Evolutionary conservation across 2,797 vertebrate genomes (phyloP).

Genomic region (Brotogeris chrysoptera): DNA sequence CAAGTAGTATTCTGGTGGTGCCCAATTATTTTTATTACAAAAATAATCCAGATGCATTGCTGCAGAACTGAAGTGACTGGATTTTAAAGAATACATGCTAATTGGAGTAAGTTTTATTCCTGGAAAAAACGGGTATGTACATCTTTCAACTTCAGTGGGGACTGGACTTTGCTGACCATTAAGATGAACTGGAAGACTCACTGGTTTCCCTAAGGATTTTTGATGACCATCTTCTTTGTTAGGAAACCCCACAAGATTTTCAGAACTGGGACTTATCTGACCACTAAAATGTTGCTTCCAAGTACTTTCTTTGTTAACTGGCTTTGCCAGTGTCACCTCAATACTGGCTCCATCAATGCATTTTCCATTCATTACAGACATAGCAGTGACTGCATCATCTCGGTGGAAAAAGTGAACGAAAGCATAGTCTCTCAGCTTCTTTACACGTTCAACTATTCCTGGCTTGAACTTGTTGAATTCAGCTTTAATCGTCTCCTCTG

Average conservation of each 20-base stretch:
- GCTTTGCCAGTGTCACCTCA: conserved; percentile 90
- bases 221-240: conserved; percentile 78
- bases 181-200: conserved; percentile 69
- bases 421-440: conserved; percentile 92
- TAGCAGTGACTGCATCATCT: conserved; percentile 87
- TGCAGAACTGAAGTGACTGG: conserved; percentile 87
- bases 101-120: conserved; percentile 84
- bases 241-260: conserved; percentile 73
- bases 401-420: conserved; percentile 91
- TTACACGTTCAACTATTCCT: conserved; percentile 90
- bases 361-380: conserved; percentile 87
- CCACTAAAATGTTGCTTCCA: conserved; percentile 75
- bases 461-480: conserved; percentile 90
- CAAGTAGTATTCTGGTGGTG: conserved; percentile 88
- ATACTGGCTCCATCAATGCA: conserved; percentile 87
- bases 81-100: conserved; percentile 86
- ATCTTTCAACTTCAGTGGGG: conserved; percentile 75
- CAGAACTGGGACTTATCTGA: conserved; percentile 72
- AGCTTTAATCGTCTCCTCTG: conserved; percentile 86
- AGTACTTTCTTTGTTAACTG: conserved; percentile 80
- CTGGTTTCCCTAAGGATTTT: conserved; percentile 68
- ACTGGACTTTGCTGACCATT: conserved; percentile 76
- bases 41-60: conserved; percentile 89
- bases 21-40: conserved; percentile 88
- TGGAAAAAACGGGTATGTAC: conserved; percentile 81